phyloP scores from a whole-genome alignment of 2,888 invertebrate genomes.

The Seira ritae region DNA sequence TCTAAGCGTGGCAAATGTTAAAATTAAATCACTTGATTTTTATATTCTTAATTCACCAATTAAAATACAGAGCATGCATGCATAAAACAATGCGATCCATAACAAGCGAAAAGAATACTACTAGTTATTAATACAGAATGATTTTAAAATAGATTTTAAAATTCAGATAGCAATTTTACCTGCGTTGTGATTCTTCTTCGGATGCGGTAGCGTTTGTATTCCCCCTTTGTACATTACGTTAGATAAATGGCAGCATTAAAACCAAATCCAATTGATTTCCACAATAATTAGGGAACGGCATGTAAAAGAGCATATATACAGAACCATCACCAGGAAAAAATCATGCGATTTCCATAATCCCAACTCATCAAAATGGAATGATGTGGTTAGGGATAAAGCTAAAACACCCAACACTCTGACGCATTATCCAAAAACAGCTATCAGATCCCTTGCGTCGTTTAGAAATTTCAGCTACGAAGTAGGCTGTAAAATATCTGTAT shows the following conservation, averaged over 20 bases:
- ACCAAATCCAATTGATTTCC: too few relatives aligned
- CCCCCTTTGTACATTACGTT: not conserved
- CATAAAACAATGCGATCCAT: too few relatives aligned
- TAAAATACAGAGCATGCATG: not conserved
- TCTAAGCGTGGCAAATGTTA: constrained; percentile 22
- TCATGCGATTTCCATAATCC: not conserved
- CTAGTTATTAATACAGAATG: not conserved
- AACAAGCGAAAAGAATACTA: too few relatives aligned
- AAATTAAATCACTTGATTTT: not conserved
- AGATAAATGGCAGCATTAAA: too few relatives aligned
- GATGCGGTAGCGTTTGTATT: not conserved
- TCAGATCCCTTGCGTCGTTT: too few relatives aligned
- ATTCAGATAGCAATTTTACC: too few relatives aligned
- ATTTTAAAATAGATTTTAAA: not conserved
- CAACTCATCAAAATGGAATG: too few relatives aligned
- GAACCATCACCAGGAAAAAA: constrained; percentile 22
- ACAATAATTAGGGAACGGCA: constrained; percentile 5
- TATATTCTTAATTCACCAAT: not conserved
- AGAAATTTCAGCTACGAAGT: too few relatives aligned
- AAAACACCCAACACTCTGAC: too few relatives aligned
- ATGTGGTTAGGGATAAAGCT: too few relatives aligned
- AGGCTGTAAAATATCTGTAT: too few relatives aligned
- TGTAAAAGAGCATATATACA: not conserved
- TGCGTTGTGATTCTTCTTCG: constrained; percentile 12
- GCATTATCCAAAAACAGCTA: too few relatives aligned